Evolutionary conservation across 2,113 vertebrate species (phyloP), one percentile per base, ranked within the genome.

Genomic region (Motacilla tschutschensis): DNA sequence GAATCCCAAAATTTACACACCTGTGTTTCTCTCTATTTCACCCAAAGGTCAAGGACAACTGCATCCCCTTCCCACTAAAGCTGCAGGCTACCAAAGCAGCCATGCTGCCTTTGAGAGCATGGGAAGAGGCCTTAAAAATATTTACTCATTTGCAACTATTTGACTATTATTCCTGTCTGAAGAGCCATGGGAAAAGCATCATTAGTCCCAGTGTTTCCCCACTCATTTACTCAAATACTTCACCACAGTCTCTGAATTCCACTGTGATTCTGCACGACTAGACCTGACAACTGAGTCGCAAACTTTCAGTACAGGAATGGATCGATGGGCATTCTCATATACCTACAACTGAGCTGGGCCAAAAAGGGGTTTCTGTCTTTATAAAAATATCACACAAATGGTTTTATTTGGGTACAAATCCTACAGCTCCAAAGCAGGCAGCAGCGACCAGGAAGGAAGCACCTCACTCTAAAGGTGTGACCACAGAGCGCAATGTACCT

Each of bases 1-100:
- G 48, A 75, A 51, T 43, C 31, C n/a, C 35, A 59, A 40, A 33
- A 50, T 36, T 58, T 72, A 66, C 67, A 88, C 60, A 58, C 31
- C 54, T 62, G 26, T 18, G 18, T 44, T 79, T 75, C 44, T 51
- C 47, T 70, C 60, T 33, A 5, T 73, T 83, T 74, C 40, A 87
- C 24, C 36, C 36, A 81, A 43, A 88, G 41, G 63, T 72, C 79
- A 87, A 60, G 55, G 74, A 84, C 66, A 85, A 78, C 1, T 35
- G 31, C 31, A 78, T 73, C 59, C n/a, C 72, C 73, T 72, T 46
- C 41, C 43, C 35, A 33, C n/a, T 25, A 50, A 74, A 87, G 65
- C 69, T 72, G 77, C 58, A 69, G 46, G 28, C 54, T 85, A 62
- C 16, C 82, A 79, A 72, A 87, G 67, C 46, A 67, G 41, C 43